Evolutionary conservation across 2,797 vertebrate species (phyloP), one percentile per base, ranked within the genome.

Genomic region (Diglossa cyanea): DNA sequence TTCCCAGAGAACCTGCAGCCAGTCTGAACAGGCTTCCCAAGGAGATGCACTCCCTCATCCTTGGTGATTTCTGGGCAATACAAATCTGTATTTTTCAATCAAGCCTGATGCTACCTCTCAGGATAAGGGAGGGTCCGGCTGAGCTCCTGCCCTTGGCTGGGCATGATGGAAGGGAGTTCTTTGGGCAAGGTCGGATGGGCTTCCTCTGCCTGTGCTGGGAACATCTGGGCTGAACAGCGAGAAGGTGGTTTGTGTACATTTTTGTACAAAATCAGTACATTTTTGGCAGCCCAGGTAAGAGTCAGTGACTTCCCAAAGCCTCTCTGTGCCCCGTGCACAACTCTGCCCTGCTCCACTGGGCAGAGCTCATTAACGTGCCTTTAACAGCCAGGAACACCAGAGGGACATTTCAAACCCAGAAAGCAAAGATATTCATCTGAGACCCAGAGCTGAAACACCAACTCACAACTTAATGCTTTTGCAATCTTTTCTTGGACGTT

Each of bases 121-220:
- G 48, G 37, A 6, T 15, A 11, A 39, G 61, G 30, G 17, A 66
- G n/a, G 33, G 28, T 31, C 60, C 39, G 39, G 20, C 51, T 19
- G 67, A 71, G 44, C 37, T 31, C 20, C 30, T 30, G 30, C 2
- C 15, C 75, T 44, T 4, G 10, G 10, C 3, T 71, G 53, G n/a
- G 3, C 1, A 1, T 2, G 40, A 5, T 31, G 11, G 1, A 11
- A 30, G 5, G 6, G 13, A 25, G 17, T 20, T 10, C 6, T 39
- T 47, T 20, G 9, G 55, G 78, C 10, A 19, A 24, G 50, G 63
- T 0, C 28, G 75, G 45, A 37, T 37, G 20, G 37, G 25, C 5
- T 63, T 54, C 35, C 35, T 63, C 35, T 44, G 33, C 37, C 15
- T 13, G 11, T 28, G 16, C 37, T 72, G 51, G 17, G 18, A 13